Evolutionary conservation across 2,797 vertebrate species (phyloP), one percentile per base, ranked within the genome.

Genomic region (Pangasius mekongensis): DNA sequence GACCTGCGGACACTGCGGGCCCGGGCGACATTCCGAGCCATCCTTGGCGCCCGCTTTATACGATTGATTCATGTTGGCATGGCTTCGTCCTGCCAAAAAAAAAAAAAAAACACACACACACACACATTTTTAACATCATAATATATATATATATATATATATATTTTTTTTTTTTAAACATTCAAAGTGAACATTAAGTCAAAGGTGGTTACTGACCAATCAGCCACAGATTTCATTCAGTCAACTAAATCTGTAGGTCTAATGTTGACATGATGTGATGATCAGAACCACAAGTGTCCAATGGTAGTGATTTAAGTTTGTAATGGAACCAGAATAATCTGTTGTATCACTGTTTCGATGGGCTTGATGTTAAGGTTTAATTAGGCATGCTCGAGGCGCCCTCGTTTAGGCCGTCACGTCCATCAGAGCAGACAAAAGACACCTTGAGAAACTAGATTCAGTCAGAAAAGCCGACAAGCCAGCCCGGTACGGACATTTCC

Each of bases 1-100:
- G 94, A 95, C 94, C 69, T 76, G 69, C 88, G 94, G 95, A 93
- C 97, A 95, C 94, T 96, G 96, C 89, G 94, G 94, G 91, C 97
- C 96, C 94, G 97, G 95, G 94, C 96, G 96, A 90, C 96, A 95
- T 91, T 95, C 96, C 91, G 97, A 95, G 94, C 96, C 95, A 92
- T 96, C 96, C 93, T 97, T 96, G 94, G 96, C 96, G 95, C 96
- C 95, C 93, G 96, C 94, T 96, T 98, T 97, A 96, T 97, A 98
- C 90, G 97, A 96, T 94, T 97, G 97, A 97, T 98, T 98, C 98
- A 99, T 99, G 96, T 96, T 97, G 95, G 94, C 97, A 95, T 96
- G 93, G 94, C 95, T 97, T 95, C 95, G 96, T 97, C 97, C 98
- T 99, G 96, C 86, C 86, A 93, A 54, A 89, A 67, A 91, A 89